These are phyloP conservation scores for Synergus gifuensis DNA, from an alignment of 2,888 invertebrate genomes.

Conservation along the genomic window DNA sequence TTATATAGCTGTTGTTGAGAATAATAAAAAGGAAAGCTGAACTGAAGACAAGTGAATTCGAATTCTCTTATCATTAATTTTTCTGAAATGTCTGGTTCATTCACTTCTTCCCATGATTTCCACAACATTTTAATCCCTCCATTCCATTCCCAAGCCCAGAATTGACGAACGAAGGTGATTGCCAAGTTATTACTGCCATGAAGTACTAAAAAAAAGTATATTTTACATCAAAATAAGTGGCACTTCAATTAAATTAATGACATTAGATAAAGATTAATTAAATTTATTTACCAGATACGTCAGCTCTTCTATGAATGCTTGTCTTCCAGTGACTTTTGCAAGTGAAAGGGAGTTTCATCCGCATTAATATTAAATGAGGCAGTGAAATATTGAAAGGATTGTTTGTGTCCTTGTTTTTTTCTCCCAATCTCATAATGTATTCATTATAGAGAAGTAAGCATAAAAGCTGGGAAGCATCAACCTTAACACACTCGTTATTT, in stretches of 20 bases:
- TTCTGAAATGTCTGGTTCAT: constrained; percentile 60
- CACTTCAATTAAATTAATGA: constrained; percentile 53
- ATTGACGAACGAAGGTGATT: constrained; percentile 67
- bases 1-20: constrained; percentile 80
- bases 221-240: constrained; percentile 4
- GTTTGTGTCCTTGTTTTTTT: constrained; percentile 56
- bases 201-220: constrained; percentile 52
- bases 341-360: constrained; percentile 78
- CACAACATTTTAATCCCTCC: constrained; percentile 63
- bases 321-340: constrained; percentile 78
- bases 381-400: constrained; percentile 75
- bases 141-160: constrained; percentile 73
- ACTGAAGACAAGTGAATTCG: constrained; percentile 79
- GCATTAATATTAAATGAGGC: constrained; percentile 76
- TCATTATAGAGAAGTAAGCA: constrained; percentile 79
- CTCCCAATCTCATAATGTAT: constrained; percentile 68
- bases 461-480: constrained; percentile 79
- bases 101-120: constrained; percentile 61
- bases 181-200: constrained; percentile 60
- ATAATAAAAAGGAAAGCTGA: constrained; percentile 79
- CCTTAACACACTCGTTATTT: constrained; percentile 79
- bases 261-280: not conserved
- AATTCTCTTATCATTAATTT: constrained; percentile 67
- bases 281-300: constrained; percentile 66
- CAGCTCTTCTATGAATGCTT: constrained; percentile 75